A percentile compares a stretch with the other conserved stretches of the same genome.
phyloP scores from a whole-genome alignment of 2,888 invertebrate genomes.

The Cabera pusaria region DNA sequence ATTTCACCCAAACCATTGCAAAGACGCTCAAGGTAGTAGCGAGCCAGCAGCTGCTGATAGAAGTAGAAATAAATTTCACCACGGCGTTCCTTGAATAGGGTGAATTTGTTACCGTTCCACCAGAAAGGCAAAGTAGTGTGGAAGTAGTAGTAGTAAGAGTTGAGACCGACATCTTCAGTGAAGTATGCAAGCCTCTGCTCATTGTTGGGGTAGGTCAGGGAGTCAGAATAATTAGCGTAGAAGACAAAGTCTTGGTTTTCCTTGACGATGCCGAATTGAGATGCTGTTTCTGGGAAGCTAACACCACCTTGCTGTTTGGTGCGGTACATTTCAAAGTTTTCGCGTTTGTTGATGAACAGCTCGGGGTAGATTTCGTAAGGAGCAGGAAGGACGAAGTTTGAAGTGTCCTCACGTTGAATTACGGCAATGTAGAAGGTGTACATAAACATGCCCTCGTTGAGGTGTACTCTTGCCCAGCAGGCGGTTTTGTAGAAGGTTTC shows the following conservation, averaged over 20 bases:
- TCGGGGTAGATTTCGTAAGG: slow-evolving; percentile 87
- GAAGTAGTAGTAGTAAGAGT: slow-evolving; percentile 86
- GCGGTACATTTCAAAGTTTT: slow-evolving; percentile 70
- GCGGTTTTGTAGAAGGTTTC: slow-evolving; percentile 84
- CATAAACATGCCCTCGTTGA: slow-evolving; percentile 85
- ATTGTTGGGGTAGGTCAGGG: slow-evolving; percentile 73
- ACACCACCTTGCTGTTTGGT: slow-evolving; percentile 66
- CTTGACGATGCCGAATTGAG: slow-evolving; percentile 62
- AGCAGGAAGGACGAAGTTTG: slow-evolving; percentile 84
- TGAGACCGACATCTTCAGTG: slow-evolving; percentile 88
- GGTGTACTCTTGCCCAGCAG: slow-evolving; percentile 79
- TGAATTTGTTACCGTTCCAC: slow-evolving; percentile 78
- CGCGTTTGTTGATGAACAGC: slow-evolving; percentile 84
- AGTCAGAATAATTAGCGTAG: slow-evolving; percentile 84
- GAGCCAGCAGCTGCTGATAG: slow-evolving; percentile 87
- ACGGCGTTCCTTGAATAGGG: slow-evolving; percentile 77
- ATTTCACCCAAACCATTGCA: slow-evolving; percentile 85
- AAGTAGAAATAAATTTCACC: slow-evolving; percentile 86
- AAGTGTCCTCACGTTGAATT: slow-evolving; percentile 82
- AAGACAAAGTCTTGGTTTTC: slow-evolving; percentile 69
- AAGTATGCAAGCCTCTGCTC: slow-evolving; percentile 86
- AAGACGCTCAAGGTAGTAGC: slow-evolving; percentile 88
- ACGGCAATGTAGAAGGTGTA: slow-evolving; percentile 85
- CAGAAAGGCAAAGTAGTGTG: slow-evolving; percentile 85
- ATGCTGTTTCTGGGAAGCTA: slow-evolving; percentile 51